These are phyloP conservation scores for Dysidea cf. avara DNA, from an alignment of 37 sponge, comb jelly and placozoan genomes.

Conservation along the genomic window DNA sequence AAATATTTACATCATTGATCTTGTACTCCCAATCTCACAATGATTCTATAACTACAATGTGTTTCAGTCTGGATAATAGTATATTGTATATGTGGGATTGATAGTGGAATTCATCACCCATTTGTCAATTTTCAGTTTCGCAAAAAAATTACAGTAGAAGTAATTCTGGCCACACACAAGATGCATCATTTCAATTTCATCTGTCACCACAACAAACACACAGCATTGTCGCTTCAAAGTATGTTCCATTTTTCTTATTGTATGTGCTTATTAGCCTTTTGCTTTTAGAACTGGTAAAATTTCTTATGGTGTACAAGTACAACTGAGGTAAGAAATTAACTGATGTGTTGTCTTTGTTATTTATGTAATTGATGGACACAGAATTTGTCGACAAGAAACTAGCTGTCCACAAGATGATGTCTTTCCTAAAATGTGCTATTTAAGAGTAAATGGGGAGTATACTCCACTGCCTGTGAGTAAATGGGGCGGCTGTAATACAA, in stretches of 20 bases:
- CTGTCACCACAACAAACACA: slow-evolving; percentile 60
- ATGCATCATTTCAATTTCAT: slow-evolving; percentile 35
- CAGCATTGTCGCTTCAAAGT: slow-evolving; percentile 37
- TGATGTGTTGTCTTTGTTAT: neutral
- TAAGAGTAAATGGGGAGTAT: slow-evolving; percentile 51
- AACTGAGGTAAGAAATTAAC: neutral
- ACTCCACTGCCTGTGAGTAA: slow-evolving; percentile 55
- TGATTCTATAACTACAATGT: too few species aligned
- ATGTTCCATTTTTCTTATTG: slow-evolving; percentile 1
- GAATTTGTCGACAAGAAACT: slow-evolving; percentile 66
- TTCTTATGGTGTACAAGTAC: neutral
- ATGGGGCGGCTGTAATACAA: too few species aligned
- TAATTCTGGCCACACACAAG: too few species aligned
- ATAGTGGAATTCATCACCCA: too few species aligned
- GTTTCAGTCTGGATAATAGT: too few species aligned
- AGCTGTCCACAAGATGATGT: slow-evolving; percentile 73
- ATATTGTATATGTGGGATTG: too few species aligned
- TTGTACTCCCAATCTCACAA: too few species aligned
- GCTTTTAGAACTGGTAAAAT: neutral
- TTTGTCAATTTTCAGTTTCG: too few species aligned
- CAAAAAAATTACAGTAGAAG: too few species aligned
- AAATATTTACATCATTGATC: slow-evolving; percentile 25
- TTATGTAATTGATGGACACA: neutral
- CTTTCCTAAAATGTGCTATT: slow-evolving; percentile 63
- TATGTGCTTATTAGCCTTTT: neutral